phyloP scores from a whole-genome alignment of 1,140 invertebrate genomes.

The Sycophila sp. region DNA sequence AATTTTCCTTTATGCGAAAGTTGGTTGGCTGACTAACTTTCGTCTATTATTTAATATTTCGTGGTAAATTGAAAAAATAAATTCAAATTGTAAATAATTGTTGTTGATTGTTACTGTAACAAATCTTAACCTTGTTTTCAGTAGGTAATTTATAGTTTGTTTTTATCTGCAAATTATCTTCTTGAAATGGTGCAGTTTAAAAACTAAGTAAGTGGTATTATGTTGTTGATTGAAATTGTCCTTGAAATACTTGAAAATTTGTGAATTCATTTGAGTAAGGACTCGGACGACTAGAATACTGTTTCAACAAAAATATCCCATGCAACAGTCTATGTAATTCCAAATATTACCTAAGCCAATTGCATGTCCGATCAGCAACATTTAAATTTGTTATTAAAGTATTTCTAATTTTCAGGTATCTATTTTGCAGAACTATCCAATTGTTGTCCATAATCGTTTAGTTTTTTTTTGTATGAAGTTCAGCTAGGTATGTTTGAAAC shows the following conservation, averaged over 20 bases:
- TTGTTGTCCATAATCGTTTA: too few species aligned
- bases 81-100: too few species aligned
- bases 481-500: not conserved
- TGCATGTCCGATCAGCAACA: too few species aligned
- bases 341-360: too few species aligned
- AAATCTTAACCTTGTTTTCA: not conserved
- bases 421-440: too few species aligned
- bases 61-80: too few species aligned
- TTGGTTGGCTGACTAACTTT: constrained; percentile 16
- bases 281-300: constrained; percentile 4
- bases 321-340: too few species aligned
- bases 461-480: not conserved
- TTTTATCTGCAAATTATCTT: constrained; percentile 20
- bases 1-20: not conserved
- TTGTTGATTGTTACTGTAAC: not conserved
- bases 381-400: too few species aligned
- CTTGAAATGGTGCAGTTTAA: not conserved
- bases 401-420: too few species aligned
- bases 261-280: not conserved
- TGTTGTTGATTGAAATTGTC: not conserved
- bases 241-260: too few species aligned
- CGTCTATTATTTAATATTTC: not conserved
- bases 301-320: constrained; percentile 7
- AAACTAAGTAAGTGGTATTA: not conserved
- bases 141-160: not conserved